Percentiles rank a stretch among this genome's conserved stretches.
phyloP scores from a whole-genome alignment of 2,113 vertebrate species.

The Macrotus californicus region DNA sequence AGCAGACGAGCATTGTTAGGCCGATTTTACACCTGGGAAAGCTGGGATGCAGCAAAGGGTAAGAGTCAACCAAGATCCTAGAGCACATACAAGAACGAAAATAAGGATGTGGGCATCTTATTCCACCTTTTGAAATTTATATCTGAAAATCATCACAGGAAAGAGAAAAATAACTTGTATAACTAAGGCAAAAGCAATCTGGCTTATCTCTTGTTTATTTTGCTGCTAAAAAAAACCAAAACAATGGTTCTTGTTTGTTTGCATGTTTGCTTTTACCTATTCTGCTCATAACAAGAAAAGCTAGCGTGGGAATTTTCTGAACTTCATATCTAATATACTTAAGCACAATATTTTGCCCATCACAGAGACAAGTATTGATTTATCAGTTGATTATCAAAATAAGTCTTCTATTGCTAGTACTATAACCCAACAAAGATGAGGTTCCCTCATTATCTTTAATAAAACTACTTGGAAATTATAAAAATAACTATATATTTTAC shows the following conservation, averaged over 20 bases:
- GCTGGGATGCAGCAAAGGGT: not conserved
- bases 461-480: not conserved
- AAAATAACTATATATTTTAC: not conserved
- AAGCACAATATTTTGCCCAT: not conserved
- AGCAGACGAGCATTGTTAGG: not conserved
- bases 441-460: not conserved
- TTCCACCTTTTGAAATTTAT: not conserved
- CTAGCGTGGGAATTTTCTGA: not conserved
- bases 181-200: not conserved
- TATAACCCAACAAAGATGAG: not conserved
- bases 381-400: not conserved
- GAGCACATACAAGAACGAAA: not conserved
- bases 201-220: not conserved
- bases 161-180: not conserved
- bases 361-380: not conserved
- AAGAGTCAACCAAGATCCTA: not conserved
- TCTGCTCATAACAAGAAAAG: not conserved
- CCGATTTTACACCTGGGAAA: constrained; percentile 52
- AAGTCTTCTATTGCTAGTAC: not conserved
- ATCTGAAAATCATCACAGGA: not conserved
- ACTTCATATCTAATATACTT: constrained; percentile 2
- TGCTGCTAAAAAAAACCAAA: not conserved
- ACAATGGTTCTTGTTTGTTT: not conserved
- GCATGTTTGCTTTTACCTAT: not conserved
- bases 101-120: not conserved